A percentile compares a stretch with the other conserved stretches of the same genome.
Conservation (phyloP, 1,140 invertebrate species). For the Pteromalus puparum region DNA sequence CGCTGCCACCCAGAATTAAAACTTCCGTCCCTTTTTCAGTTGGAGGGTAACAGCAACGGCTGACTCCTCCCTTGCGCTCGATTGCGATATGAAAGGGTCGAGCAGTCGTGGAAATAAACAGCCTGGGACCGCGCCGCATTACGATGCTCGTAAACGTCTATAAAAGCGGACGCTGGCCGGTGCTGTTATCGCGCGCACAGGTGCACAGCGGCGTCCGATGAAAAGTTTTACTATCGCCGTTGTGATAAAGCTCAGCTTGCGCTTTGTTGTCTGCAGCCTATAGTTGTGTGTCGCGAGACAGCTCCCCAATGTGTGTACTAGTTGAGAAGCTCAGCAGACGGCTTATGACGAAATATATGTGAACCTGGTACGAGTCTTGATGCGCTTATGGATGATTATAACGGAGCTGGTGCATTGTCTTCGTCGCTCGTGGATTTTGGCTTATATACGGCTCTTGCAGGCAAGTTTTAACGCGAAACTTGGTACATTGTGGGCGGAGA, state of each 20-base stretch:
- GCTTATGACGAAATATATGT: background rate
- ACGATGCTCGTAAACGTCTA: constrained; percentile 35
- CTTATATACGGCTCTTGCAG: background rate
- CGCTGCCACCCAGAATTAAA: background rate
- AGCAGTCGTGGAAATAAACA: constrained; percentile 28
- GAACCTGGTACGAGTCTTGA: background rate
- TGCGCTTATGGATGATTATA: background rate
- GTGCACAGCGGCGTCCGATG: background rate
- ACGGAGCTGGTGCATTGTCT: no score
- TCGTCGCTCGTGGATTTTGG: background rate
- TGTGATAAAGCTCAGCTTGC: background rate
- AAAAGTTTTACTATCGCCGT: constrained; percentile 29
- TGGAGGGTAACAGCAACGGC: background rate
- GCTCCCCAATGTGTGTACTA: no score
- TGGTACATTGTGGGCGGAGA: background rate
- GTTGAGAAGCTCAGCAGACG: no score
- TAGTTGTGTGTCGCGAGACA: background rate
- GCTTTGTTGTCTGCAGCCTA: background rate
- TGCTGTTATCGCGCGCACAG: background rate
- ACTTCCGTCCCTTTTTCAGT: background rate
- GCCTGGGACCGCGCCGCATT: background rate
- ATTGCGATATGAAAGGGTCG: constrained; percentile 15
- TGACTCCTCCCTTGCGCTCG: background rate
- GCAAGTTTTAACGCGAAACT: constrained; percentile 10
- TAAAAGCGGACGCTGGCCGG: background rate